Evolutionary conservation across 1,140 invertebrate genomes (phyloP).

Genomic region (Lordiphosa collinella): DNA sequence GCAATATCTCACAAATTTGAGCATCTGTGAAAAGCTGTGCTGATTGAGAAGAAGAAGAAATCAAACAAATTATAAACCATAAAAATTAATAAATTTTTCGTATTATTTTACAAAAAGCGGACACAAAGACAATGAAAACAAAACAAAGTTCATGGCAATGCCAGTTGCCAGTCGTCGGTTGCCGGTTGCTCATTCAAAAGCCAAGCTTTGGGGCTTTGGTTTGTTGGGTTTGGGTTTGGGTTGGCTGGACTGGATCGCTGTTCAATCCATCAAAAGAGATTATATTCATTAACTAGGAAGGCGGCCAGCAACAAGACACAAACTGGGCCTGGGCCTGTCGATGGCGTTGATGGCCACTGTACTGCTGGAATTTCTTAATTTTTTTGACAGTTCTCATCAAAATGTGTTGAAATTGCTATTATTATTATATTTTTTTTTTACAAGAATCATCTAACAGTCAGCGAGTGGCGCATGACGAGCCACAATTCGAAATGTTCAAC

Average conservation of each 20-base stretch:
- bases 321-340: slow-evolving; percentile 6
- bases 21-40: slow-evolving; percentile 34
- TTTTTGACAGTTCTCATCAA: slow-evolving; percentile 75
- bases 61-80: slow-evolving; percentile 64
- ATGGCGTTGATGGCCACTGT: slow-evolving; percentile 46
- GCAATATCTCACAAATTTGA: slow-evolving; percentile 5
- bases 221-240: slow-evolving; percentile 11
- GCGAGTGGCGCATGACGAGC: slow-evolving; percentile 40
- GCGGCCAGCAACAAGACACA: slow-evolving; percentile 23
- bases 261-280: slow-evolving; percentile 76
- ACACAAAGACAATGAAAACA: slow-evolving; percentile 51
- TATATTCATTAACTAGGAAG: slow-evolving; percentile 73
- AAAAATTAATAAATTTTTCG: slow-evolving; percentile 70
- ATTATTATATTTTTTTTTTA: slow-evolving; percentile 52
- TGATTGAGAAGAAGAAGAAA: slow-evolving; percentile 36
- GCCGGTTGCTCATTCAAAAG: slow-evolving; percentile 40
- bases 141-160: slow-evolving; percentile 59
- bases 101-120: slow-evolving; percentile 53
- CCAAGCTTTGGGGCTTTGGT: slow-evolving; percentile 16
- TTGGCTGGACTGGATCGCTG: slow-evolving; percentile 29
- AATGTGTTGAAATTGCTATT: slow-evolving; percentile 73
- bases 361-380: slow-evolving; percentile 70
- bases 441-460: slow-evolving; percentile 65
- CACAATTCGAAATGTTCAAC: slow-evolving; percentile 42
- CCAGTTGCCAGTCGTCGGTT: slow-evolving; percentile 36